Evolutionary conservation across 2,113 vertebrate genomes (phyloP).

Genomic region (Equus przewalskii): DNA sequence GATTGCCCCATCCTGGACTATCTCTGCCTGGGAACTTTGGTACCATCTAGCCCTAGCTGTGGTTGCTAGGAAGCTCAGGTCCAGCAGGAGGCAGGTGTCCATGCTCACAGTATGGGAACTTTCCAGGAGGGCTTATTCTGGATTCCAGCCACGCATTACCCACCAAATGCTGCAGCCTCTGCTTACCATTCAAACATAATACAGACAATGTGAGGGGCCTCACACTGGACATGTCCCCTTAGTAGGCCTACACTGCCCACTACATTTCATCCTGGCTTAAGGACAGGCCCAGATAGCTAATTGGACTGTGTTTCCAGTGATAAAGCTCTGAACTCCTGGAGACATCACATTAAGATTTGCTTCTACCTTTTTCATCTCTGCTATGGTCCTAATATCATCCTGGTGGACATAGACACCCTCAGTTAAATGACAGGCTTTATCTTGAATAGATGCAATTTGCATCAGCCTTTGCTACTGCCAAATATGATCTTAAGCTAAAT

Average conservation of each 20-base stretch:
- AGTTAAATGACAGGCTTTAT: neutral
- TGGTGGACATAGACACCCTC: neutral
- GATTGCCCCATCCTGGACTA: neutral
- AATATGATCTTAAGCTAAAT: neutral
- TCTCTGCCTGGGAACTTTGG: neutral
- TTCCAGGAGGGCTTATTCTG: neutral
- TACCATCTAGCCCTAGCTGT: neutral
- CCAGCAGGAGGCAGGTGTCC: neutral
- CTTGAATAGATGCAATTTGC: neutral
- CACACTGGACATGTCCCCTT: accelerated
- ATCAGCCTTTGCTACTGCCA: neutral
- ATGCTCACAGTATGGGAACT: neutral
- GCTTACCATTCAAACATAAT: neutral
- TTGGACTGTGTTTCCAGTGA: neutral
- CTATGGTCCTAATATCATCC: neutral
- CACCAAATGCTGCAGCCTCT: neutral
- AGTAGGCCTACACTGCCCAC: too few species aligned
- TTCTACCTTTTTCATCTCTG: neutral
- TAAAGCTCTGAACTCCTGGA: neutral
- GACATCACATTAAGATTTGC: neutral
- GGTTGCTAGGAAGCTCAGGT: neutral
- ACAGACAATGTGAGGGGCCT: neutral
- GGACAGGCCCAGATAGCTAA: neutral
- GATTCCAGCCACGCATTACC: neutral
- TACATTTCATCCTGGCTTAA: neutral